Evolutionary conservation across 2,113 vertebrate species (phyloP), one percentile per base, ranked within the genome.

Genomic region (Lampris megalopsis): DNA sequence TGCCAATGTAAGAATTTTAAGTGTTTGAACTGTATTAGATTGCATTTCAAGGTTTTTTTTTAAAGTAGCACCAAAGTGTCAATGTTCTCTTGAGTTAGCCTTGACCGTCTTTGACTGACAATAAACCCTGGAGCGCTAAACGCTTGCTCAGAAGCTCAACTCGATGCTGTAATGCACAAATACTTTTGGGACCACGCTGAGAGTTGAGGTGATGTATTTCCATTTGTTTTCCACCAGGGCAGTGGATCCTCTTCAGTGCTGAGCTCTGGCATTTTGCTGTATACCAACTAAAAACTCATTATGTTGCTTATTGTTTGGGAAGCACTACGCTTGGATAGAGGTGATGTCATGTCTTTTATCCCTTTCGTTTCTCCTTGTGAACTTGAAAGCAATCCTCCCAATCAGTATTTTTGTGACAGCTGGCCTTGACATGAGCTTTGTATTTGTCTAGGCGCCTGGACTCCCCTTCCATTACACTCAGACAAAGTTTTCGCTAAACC

Each of bases 401-500:
- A 63, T 68, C 57, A 58, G 63, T 76, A 61, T 38, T 63, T 69
- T 61, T 49, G 52, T 49, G n/a, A 49, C 56, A 38, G 54, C 45
- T 57, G 45, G 68, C n/a, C 42, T 71, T 71, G 40, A 8, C 36
- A 40, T 38, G 42, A 40, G 47, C 11, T 57, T 36, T 47, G 35
- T 43, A 24, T 24, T 47, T 48, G 41, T 71, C 3, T 61, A 49
- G 68, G 42, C 9, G 47, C 49, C 38, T 52, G 6, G 45, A 58
- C 54, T 70, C 56, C 24, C 41, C 24, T 52, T 68, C 37, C 42
- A 2, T 72, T 48, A 50, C 59, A 63, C 53, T 40, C 49, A 47
- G 41, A 72, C 57, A 62, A 73, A 77, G 9, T 65, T 75, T 61
- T 65, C 75, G 24, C 77, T 82, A 68, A 68, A 68, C 24, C 57